Evolutionary conservation across 2,797 vertebrate species (phyloP).

Genomic region (Cuculus canorus): DNA sequence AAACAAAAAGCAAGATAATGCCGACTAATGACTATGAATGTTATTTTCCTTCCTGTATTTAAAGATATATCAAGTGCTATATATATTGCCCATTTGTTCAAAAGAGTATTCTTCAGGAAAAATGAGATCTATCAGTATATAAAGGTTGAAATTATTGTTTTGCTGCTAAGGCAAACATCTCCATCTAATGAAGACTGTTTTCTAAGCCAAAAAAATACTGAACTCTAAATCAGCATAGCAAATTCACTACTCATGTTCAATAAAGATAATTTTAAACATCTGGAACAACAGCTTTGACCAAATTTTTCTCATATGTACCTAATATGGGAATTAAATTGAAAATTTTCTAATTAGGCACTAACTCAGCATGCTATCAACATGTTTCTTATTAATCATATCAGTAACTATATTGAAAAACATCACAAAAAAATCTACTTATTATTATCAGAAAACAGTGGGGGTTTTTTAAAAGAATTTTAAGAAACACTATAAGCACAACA

Average conservation of each 20-base stretch:
- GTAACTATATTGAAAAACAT: neutral
- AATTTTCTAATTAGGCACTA: neutral
- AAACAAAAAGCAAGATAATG: neutral
- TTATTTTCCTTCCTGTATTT: neutral
- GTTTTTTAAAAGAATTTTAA: neutral
- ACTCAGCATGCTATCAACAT: neutral
- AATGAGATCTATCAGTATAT: neutral
- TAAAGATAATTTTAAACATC: neutral
- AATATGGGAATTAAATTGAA: neutral
- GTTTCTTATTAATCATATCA: neutral
- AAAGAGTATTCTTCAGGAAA: neutral
- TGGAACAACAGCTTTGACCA: neutral
- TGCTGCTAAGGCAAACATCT: neutral
- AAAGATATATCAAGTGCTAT: neutral
- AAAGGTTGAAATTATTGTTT: neutral
- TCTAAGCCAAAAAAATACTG: neutral
- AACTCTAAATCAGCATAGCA: neutral
- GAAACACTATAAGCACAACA: neutral
- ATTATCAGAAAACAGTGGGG: neutral
- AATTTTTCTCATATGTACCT: neutral
- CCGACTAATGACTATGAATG: neutral
- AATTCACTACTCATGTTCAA: neutral
- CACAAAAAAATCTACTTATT: neutral
- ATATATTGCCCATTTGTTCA: neutral
- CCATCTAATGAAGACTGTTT: neutral